These are phyloP conservation scores for Gallinago media DNA, from an alignment of 2,113 vertebrate genomes.

Conservation along the genomic window DNA sequence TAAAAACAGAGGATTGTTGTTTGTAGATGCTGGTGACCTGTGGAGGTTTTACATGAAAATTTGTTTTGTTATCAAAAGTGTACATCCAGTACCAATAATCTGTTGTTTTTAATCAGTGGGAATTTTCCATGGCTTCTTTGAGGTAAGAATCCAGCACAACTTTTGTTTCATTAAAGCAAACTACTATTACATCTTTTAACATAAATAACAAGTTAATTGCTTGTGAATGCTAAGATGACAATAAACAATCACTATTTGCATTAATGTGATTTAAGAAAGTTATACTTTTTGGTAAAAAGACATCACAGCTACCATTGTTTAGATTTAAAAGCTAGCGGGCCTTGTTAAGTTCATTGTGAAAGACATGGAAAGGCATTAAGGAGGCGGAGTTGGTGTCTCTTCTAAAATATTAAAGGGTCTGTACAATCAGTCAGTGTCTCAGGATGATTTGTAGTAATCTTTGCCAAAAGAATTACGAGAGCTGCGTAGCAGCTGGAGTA, in stretches of 20 bases:
- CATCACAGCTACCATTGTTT: background rate
- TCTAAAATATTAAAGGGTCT: background rate
- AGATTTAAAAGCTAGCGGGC: background rate
- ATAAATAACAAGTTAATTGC: background rate
- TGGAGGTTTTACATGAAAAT: background rate
- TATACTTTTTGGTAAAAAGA: background rate
- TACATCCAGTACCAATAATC: background rate
- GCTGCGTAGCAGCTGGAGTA: background rate
- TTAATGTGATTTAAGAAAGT: background rate
- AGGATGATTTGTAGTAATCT: background rate
- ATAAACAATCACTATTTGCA: background rate
- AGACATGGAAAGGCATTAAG: background rate
- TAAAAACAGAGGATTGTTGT: background rate
- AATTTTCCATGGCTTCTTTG: background rate
- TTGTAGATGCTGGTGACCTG: background rate
- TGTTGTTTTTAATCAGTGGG: background rate
- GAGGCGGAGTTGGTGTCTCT: background rate
- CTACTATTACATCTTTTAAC: background rate
- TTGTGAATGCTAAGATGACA: background rate
- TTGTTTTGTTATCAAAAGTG: background rate
- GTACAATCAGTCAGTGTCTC: background rate
- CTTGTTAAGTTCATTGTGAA: background rate
- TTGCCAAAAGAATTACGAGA: background rate
- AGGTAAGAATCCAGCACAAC: background rate
- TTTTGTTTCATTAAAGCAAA: background rate